A percentile compares a stretch with the other conserved stretches of the same genome.
These are phyloP conservation scores for Physeter macrocephalus DNA, from an alignment of 2,113 vertebrate genomes.

Conservation along the genomic window DNA sequence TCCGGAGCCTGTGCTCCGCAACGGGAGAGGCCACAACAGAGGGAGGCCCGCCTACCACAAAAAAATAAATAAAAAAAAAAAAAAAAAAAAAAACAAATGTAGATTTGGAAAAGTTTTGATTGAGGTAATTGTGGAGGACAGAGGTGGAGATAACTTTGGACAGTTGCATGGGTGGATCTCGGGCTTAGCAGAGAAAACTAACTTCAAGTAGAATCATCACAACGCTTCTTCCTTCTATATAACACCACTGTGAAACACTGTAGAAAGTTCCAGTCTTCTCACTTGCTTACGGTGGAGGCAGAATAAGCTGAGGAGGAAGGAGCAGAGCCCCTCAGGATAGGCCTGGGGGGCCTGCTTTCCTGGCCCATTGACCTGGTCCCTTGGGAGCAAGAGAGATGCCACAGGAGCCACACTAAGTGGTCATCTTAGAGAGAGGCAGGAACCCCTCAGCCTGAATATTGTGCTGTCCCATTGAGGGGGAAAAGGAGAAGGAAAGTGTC, in stretches of 20 bases:
- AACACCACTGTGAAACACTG: background rate
- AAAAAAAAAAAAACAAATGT: no score
- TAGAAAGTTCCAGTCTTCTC: background rate
- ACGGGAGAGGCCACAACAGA: no score
- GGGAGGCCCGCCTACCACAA: no score
- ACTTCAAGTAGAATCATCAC: background rate
- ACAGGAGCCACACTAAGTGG: rapidly evolving
- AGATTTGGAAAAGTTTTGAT: background rate
- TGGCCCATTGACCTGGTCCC: background rate
- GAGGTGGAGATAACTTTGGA: background rate
- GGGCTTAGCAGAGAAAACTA: background rate
- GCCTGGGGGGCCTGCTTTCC: background rate
- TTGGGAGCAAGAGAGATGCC: background rate
- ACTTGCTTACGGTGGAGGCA: background rate
- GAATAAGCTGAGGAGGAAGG: background rate
- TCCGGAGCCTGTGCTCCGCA: no score
- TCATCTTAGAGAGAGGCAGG: background rate
- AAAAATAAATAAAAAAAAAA: no score
- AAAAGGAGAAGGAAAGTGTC: background rate
- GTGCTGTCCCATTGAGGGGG: background rate
- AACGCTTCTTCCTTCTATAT: background rate
- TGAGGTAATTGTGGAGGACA: background rate
- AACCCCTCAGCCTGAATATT: background rate
- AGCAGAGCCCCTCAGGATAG: background rate
- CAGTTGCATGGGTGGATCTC: background rate